Evolutionary conservation across 2,888 invertebrate genomes (phyloP), one percentile per base, ranked within the genome.

Genomic region (Tricholauxania praeusta): DNA sequence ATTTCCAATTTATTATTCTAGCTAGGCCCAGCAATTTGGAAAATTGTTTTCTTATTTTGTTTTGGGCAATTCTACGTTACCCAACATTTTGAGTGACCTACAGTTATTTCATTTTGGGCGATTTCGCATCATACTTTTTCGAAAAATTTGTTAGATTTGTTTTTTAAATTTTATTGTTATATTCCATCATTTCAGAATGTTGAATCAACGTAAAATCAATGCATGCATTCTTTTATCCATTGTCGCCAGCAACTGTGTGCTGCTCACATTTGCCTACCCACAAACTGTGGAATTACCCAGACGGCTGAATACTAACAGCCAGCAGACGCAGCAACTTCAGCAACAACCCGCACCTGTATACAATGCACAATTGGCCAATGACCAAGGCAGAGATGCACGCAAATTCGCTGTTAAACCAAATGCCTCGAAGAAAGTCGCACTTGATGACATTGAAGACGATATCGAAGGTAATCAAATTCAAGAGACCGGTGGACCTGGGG

Each of bases 381-480:
- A 75, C 12, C 76, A 76, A 52, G 52, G 78, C 75, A 76, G 78
- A 75, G 73, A 74, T 47, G 78, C 77, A 48, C 89, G 96, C 76
- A 96, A 96, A 89, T 96, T 93, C 86, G 95, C 94, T 0, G 95
- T 95, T 84, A 96, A 96, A 85, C 93, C 96, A 15, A 96, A 96
- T 84, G 92, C 94, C 17, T 91, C 94, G 82, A 96, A 96, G 88
- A 96, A 96, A 88, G 95, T 95, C 6, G 92, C 92, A 3, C 86
- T 93, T 49, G 94, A 95, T 81, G 94, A 95, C 84, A 87, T 95
- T 76, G 94, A 95, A 79, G 94, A 95, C 78, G 95, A 95, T 80
- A 90, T 94, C 77, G 84, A 84, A 71, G 93, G 92, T 76, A 96
- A 95, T 88, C 92, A 93, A 78, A 93, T 95, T 81, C 91, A 92